Evolutionary conservation across 35 echinoderm and acorn worm genomes (phyloP).

Genomic region (Amphiura filiformis): DNA sequence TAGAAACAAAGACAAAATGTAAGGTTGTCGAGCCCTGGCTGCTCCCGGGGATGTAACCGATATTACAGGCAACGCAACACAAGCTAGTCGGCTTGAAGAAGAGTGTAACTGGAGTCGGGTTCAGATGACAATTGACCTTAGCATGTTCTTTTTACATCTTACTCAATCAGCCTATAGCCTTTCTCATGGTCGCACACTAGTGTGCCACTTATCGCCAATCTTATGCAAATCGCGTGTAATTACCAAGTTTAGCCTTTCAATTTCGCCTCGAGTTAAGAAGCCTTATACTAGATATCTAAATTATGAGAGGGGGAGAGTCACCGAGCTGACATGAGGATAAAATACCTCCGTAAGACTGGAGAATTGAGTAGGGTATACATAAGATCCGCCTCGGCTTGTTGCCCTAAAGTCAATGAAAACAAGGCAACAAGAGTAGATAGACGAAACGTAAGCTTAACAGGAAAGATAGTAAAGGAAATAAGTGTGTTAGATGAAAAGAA

Average conservation of each 20-base stretch:
- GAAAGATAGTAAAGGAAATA: neutral
- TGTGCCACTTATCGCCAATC: neutral
- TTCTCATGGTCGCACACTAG: neutral
- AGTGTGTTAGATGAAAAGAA: neutral
- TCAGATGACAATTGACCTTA: neutral
- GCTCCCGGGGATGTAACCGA: neutral
- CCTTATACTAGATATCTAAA: neutral
- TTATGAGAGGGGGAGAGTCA: neutral
- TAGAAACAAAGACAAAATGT: neutral
- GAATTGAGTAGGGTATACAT: neutral
- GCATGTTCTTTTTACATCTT: neutral
- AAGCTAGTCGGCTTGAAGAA: slow-evolving; percentile 2
- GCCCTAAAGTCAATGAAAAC: neutral
- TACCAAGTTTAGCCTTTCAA: slow-evolving; percentile 1
- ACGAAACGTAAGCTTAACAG: slow-evolving; percentile 3
- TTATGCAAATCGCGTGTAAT: neutral
- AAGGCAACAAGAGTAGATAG: neutral
- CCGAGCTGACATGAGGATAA: neutral
- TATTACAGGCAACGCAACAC: neutral
- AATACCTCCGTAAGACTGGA: neutral
- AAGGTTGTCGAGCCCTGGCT: neutral
- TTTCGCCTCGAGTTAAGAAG: neutral
- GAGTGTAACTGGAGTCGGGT: neutral
- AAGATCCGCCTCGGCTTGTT: neutral
- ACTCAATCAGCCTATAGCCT: neutral